Evolutionary conservation across 2,888 invertebrate genomes (phyloP), one percentile per base, ranked within the genome.

Genomic region (Megastigmus dorsalis): DNA sequence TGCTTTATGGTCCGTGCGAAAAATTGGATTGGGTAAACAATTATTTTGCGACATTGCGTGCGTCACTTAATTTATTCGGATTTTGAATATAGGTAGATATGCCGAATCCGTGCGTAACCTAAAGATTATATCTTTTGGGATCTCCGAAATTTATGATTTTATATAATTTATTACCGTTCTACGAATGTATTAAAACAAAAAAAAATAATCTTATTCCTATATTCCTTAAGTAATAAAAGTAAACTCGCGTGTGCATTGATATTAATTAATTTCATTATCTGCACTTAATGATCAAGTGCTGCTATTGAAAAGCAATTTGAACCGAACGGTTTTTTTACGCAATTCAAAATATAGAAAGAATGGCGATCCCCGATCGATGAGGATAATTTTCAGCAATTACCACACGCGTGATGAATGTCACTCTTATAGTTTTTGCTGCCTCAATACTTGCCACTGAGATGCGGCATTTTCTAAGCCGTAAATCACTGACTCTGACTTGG

Each of bases 1-100:
- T 18, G n/a, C 20, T 50, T 50, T 50, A 26, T 26, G 5, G 20
- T n/a, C 5, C 48, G 23, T 2, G 45, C 9, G 5, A 63, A 26
- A 36, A 63, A 63, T 63, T 38, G 23, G 63, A 50, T 63, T 28
- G 15, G 38, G 15, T 43, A 30, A 45, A 60, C 30, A 60, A 45
- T 60, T 45, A 45, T 13, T 13, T 43, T 9, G 28, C 9, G 38
- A 57, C 33, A 38, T n/a, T n/a, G n/a, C n/a, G n/a, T n/a, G n/a
- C n/a, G 5, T 3, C n/a, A 38, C 20, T 57, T 23, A 38, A 57
- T 30, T 1, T 38, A 38, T 57, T 57, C 57, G 6, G 18, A n/a
- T n/a, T n/a, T n/a, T n/a, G n/a, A n/a, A n/a, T n/a, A n/a, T n/a
- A n/a, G n/a, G n/a, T 26, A 28, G n/a, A 52, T 4, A 28, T 52